phyloP scores from a whole-genome alignment of 1,140 invertebrate species.

The Berghia stephanieae region DNA sequence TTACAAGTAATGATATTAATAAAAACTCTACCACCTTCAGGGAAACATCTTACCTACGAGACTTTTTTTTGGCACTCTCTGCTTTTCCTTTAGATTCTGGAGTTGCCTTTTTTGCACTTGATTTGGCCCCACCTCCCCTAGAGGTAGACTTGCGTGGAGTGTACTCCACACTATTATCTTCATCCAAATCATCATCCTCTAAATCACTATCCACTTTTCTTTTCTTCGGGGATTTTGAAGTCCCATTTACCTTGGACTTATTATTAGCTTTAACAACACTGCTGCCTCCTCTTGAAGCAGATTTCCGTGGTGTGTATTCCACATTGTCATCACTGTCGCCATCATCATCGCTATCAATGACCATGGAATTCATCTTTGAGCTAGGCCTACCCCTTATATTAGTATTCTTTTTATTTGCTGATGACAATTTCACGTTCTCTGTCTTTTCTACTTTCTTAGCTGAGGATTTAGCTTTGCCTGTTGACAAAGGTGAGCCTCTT shows the following conservation, averaged over 20 bases:
- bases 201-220: no score
- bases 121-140: constrained; percentile 16
- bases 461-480: neutral
- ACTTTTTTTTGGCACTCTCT: no score
- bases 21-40: no score
- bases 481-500: neutral
- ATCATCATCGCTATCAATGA: neutral
- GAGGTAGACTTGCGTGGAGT: constrained; percentile 26
- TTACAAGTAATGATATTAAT: no score
- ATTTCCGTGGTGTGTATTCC: constrained; percentile 24
- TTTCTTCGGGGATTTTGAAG: no score
- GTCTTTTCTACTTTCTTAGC: neutral
- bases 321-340: neutral
- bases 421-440: neutral
- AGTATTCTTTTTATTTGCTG: neutral
- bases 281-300: constrained; percentile 13
- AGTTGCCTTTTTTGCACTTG: no score
- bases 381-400: neutral
- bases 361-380: neutral
- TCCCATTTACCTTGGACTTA: no score
- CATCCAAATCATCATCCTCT: constrained; percentile 15
- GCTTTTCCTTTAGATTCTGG: no score
- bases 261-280: no score
- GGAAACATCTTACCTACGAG: no score
- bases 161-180: neutral